Conservation (phyloP, 2,797 vertebrate species). For the Cichlasoma orientale region DNA sequence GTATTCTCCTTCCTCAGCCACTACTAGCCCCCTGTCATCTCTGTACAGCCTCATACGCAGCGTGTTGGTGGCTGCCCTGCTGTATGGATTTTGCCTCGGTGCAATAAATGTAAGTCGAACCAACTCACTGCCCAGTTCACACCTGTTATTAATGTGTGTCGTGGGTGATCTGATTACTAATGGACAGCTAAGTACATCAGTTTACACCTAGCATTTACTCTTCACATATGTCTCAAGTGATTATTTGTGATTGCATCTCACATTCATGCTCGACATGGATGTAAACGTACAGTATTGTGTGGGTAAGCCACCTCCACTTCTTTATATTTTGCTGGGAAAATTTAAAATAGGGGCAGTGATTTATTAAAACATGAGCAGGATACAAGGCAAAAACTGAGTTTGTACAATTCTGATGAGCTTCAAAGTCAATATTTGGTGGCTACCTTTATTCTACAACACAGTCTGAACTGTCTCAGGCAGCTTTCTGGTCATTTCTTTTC, state of each 20-base stretch:
- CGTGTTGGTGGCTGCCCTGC: constrained; percentile 83
- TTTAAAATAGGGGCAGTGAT: not conserved
- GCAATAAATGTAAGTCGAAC: constrained; percentile 85
- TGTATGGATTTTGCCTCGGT: constrained; percentile 91
- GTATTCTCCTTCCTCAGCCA: constrained; percentile 75
- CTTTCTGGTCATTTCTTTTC: no score
- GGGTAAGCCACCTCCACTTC: not conserved
- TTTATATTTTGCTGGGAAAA: no score
- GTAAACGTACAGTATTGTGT: not conserved
- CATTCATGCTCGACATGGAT: not conserved
- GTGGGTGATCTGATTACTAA: not conserved
- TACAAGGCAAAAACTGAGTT: not conserved
- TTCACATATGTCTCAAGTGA: not conserved
- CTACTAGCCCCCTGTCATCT: constrained; percentile 90
- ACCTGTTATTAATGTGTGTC: not conserved
- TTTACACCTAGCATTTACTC: not conserved
- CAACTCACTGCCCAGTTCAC: not conserved
- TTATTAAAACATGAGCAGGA: not conserved
- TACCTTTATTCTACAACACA: not conserved
- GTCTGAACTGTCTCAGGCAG: no score
- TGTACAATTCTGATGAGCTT: not conserved
- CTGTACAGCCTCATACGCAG: constrained; percentile 89
- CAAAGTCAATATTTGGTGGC: not conserved
- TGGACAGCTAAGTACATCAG: not conserved
- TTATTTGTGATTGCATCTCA: not conserved